Base-by-base conservation (phyloP, 2,113 vertebrate genomes). In the Cynoglossus semilaevis region DNA sequence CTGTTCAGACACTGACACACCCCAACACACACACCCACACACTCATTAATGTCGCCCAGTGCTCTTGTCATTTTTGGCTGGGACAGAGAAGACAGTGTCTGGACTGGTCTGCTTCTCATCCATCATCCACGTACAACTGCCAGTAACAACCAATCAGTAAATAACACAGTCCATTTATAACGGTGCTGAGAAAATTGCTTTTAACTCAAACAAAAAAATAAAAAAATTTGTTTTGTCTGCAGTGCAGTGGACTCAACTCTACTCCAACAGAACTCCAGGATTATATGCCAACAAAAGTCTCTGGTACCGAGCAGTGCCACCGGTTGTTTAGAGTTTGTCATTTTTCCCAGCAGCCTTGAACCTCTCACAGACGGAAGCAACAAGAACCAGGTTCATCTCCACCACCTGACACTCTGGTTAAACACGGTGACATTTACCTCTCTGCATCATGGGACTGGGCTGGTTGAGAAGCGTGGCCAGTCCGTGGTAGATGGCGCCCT, bases 401-500 rank as follows among this genome's bases (percentile, higher is more conserved):
- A 29, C 22, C 22, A 29, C 22, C 22, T 29, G 22, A 29, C 22
- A 29, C 22, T 6, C 22, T 29, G 22, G 22, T n/a, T n/a, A n/a
- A n/a, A n/a, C n/a, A n/a, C n/a, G n/a, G n/a, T 1, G 16, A 29
- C 22, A 29, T 80, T 93, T 89, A 97, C 97, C 91, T 91, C 97
- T 92, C 29, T 91, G 93, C 95, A 98, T 96, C 93, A 97, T 88
- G 15, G 96, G 97, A 43, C 96, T 98, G 1, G 96, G 96, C 85
- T 99, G 96, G 86, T 94, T 98, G 73, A 99, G 95, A 34, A 99
- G 90, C 0, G 97, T 99, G 36, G 97, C 96, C 59, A 99, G 87
- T 13, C 97, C 97, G 77, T 99, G 96, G 77, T 94, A 99, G 84
- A 99, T 98, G 73, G 97, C 97, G 42, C 97, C 97, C 86, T 98